These are phyloP conservation scores for Echeneis naucrates DNA, from an alignment of 2,797 vertebrate genomes.

Conservation along the genomic window DNA sequence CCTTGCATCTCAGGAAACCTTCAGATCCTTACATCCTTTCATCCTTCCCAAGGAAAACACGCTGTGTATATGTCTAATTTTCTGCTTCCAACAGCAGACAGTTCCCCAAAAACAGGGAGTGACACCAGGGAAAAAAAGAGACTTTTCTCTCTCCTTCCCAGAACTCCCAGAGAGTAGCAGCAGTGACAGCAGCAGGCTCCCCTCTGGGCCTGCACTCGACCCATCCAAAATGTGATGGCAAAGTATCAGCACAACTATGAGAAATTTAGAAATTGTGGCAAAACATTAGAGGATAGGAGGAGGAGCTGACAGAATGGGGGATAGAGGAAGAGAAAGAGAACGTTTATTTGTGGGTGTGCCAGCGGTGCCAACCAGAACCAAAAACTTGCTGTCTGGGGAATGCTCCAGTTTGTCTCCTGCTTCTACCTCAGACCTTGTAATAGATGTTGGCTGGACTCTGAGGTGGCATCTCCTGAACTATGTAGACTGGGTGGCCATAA, in stretches of 20 bases:
- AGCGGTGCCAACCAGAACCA: constrained; percentile 42
- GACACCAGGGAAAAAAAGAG: constrained; percentile 21
- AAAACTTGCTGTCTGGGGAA: constrained; percentile 43
- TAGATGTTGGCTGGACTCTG: constrained; percentile 99
- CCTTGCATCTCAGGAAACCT: constrained; percentile 30
- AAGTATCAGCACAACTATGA: constrained; percentile 56
- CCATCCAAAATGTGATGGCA: constrained; percentile 34
- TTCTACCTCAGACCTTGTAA: constrained; percentile 94
- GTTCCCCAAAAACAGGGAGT: constrained; percentile 28
- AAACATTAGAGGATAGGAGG: constrained; percentile 64
- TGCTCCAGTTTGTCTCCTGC: constrained; percentile 48
- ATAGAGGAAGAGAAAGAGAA: constrained; percentile 47
- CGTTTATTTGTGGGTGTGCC: constrained; percentile 37
- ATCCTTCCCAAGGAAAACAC: constrained; percentile 19
- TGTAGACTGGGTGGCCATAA: constrained; percentile 99
- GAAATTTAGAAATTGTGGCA: constrained; percentile 56
- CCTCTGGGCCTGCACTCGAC: constrained; percentile 23
- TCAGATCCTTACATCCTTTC: constrained; percentile 37
- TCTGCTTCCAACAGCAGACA: constrained; percentile 30
- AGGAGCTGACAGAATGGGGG: constrained; percentile 56
- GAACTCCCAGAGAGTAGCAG: constrained; percentile 52
- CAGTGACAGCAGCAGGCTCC: constrained; percentile 31
- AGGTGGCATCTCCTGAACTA: constrained; percentile 99
- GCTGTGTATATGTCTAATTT: constrained; percentile 37
- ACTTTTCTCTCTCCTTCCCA: constrained; percentile 38